Conservation (phyloP, 2,888 invertebrate genomes). For the Latheticus oryzae region DNA sequence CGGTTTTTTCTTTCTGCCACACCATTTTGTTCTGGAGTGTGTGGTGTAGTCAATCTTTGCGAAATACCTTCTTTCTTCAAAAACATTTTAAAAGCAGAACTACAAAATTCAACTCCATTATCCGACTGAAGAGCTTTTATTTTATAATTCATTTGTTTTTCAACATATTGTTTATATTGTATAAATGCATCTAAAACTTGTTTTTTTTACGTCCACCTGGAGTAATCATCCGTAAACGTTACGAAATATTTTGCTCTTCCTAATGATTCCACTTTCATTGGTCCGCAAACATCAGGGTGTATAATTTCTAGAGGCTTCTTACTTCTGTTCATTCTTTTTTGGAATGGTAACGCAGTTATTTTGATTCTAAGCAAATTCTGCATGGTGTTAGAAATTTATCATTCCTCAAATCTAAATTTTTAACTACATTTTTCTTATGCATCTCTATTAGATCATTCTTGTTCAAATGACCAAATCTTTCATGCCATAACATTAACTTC, state of each 20-base stretch:
- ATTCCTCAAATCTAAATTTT: no score
- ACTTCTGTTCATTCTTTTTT: not conserved
- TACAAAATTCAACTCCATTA: no score
- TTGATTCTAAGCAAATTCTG: not conserved
- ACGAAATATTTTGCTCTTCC: not conserved
- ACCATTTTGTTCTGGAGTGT: constrained; percentile 56
- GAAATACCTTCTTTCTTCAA: no score
- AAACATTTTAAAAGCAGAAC: not conserved
- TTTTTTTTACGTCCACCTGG: not conserved
- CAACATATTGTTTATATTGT: no score
- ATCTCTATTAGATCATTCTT: no score
- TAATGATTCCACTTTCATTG: not conserved
- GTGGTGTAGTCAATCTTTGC: no score
- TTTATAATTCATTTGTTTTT: no score
- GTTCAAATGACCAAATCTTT: no score
- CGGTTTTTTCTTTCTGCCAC: constrained; percentile 55
- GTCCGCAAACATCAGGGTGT: constrained; percentile 8
- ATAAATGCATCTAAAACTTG: constrained; percentile 1
- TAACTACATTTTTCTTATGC: no score
- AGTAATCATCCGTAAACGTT: constrained; percentile 1
- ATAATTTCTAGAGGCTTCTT: not conserved
- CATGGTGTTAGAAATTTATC: no score
- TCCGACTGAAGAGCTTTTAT: no score
- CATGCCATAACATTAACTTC: no score
- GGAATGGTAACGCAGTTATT: not conserved